Conservation (phyloP, 2,888 invertebrate genomes). For the Gisinianus flammeolus region DNA sequence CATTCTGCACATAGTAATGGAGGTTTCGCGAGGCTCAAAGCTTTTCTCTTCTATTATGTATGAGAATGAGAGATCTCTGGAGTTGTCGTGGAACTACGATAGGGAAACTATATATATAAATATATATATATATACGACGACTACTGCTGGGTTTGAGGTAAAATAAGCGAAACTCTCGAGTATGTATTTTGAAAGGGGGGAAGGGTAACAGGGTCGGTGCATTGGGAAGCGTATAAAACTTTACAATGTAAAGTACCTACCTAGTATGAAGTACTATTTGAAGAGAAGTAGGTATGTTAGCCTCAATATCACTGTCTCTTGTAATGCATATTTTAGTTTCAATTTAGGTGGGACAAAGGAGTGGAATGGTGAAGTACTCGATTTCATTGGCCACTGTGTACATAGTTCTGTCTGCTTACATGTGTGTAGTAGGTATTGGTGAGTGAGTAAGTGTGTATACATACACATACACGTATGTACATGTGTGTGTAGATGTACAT, state of each 20-base stretch:
- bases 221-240: not conserved
- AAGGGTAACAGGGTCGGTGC: not conserved
- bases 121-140: no score
- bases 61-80: not conserved
- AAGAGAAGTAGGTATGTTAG: slow-evolving; percentile 1
- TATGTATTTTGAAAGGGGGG: no score
- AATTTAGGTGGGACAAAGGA: slow-evolving; percentile 46
- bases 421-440: no score
- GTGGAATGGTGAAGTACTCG: not conserved
- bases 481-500: no score
- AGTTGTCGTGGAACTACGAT: not conserved
- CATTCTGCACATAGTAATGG: not conserved
- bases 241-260: not conserved
- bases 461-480: no score
- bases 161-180: slow-evolving; percentile 2
- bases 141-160: not conserved
- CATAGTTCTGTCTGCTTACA: no score
- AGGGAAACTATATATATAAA: not conserved
- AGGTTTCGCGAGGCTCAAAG: not conserved
- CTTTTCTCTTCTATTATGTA: slow-evolving; percentile 4
- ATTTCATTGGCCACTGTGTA: no score
- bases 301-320: slow-evolving; percentile 39
- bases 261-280: slow-evolving; percentile 8
- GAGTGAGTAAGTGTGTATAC: no score
- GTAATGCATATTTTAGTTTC: slow-evolving; percentile 59